These are phyloP conservation scores for Sphaerophoria taeniata DNA, from an alignment of 2,888 invertebrate species.

Conservation along the genomic window DNA sequence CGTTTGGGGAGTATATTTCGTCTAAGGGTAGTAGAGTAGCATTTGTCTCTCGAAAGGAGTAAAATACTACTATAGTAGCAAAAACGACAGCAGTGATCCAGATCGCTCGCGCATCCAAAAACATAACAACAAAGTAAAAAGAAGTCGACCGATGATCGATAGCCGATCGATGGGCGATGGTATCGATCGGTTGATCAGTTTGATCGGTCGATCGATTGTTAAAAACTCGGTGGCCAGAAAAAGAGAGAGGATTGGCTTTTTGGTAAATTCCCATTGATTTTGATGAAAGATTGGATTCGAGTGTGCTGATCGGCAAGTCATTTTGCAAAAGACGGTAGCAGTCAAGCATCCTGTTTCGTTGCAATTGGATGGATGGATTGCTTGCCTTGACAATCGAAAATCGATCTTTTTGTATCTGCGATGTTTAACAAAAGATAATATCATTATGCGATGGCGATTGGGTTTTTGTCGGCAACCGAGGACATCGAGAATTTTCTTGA, in stretches of 20 bases:
- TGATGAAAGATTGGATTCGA: conserved; percentile 53
- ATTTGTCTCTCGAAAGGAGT: too few species aligned
- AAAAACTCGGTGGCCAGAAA: too few species aligned
- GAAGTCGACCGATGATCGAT: conserved; percentile 63
- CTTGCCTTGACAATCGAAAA: conserved; percentile 65
- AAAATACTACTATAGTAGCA: too few species aligned
- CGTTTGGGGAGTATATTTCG: too few species aligned
- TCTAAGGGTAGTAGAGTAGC: too few species aligned
- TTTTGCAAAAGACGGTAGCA: conserved; percentile 36
- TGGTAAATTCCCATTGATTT: conserved; percentile 54
- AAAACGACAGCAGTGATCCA: too few species aligned
- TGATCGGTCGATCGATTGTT: conserved; percentile 9
- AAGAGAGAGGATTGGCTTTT: conserved; percentile 54
- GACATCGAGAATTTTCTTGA: conserved; percentile 16
- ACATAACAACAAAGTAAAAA: conserved; percentile 6
- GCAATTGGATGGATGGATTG: not conserved
- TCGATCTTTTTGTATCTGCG: conserved; percentile 56
- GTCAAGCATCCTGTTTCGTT: conserved; percentile 54
- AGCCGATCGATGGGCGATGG: conserved; percentile 29
- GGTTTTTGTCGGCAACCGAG: conserved; percentile 57
- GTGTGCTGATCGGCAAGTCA: conserved; percentile 43
- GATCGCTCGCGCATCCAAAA: conserved; percentile 61
- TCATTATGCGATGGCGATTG: conserved; percentile 70
- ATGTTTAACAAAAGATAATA: conserved; percentile 70
- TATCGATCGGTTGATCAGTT: conserved; percentile 19